A percentile compares a stretch with the other conserved stretches of the same genome.
phyloP scores from a whole-genome alignment of 2,797 vertebrate genomes.

The Tragelaphus oryx region DNA sequence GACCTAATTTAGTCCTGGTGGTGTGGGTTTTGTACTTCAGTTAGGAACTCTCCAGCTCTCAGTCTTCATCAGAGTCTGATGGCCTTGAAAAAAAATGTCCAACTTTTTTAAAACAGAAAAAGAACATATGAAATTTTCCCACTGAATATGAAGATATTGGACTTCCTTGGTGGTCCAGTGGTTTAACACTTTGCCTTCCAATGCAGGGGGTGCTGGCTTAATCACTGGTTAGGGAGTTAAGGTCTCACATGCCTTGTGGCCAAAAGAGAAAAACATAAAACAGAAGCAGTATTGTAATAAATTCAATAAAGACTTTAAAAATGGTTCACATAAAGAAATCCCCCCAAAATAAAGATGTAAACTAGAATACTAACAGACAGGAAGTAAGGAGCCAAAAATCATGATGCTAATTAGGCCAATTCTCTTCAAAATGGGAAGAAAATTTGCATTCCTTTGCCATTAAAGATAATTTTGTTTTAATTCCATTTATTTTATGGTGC shows the following conservation, averaged over 20 bases:
- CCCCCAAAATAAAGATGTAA: background rate
- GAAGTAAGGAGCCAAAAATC: background rate
- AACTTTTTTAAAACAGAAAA: conserved; percentile 25
- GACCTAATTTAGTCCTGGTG: conserved; percentile 12
- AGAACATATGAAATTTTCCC: background rate
- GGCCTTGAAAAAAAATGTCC: conserved; percentile 14
- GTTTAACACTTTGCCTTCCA: background rate
- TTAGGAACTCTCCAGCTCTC: background rate
- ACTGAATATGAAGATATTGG: background rate
- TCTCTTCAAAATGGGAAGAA: background rate
- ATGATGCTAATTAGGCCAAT: background rate
- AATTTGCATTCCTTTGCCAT: background rate
- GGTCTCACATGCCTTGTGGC: background rate
- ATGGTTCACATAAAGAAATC: background rate
- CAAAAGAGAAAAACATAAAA: background rate
- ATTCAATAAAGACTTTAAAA: background rate
- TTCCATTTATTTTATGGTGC: background rate
- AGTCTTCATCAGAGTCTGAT: background rate
- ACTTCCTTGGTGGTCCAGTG: background rate
- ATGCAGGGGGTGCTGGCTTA: background rate
- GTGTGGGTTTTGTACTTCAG: background rate
- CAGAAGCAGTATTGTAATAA: background rate
- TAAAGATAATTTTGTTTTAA: background rate
- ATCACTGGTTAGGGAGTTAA: background rate
- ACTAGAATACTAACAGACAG: background rate